A percentile compares a stretch with the other conserved stretches of the same genome.
These are phyloP conservation scores for Zalophus californianus DNA, from an alignment of 2,797 vertebrate genomes.

Conservation along the genomic window DNA sequence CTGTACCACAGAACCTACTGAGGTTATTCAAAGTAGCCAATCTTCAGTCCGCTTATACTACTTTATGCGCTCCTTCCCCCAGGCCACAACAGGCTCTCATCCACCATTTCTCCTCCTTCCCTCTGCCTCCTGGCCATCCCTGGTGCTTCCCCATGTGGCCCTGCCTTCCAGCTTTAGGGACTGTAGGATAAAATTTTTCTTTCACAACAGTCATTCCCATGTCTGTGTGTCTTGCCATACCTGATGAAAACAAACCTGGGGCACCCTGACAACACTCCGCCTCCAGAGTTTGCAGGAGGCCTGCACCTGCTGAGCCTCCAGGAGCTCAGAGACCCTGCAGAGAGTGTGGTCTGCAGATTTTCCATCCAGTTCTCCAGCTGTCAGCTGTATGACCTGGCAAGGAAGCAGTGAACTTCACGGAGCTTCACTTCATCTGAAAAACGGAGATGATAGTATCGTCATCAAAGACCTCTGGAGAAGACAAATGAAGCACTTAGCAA, in stretches of 20 bases:
- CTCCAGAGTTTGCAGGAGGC: neutral
- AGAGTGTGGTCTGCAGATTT: neutral
- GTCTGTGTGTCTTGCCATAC: neutral
- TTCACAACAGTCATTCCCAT: neutral
- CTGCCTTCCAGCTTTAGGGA: neutral
- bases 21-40: neutral
- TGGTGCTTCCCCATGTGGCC: neutral
- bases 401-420: neutral
- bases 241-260: conserved; percentile 9
- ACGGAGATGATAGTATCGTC: neutral
- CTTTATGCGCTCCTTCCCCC: neutral
- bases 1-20: neutral
- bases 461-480: neutral
- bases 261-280: neutral
- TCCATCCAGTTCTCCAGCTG: neutral
- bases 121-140: neutral
- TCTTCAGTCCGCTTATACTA: neutral
- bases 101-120: neutral
- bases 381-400: neutral
- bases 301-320: neutral
- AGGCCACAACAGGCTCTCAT: neutral
- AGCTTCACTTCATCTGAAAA: conserved; percentile 3
- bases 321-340: neutral
- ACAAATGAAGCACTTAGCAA: conserved; percentile 18
- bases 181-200: neutral